Base-by-base conservation (phyloP, 2,113 vertebrate species). In the Ceratotherium simum region DNA sequence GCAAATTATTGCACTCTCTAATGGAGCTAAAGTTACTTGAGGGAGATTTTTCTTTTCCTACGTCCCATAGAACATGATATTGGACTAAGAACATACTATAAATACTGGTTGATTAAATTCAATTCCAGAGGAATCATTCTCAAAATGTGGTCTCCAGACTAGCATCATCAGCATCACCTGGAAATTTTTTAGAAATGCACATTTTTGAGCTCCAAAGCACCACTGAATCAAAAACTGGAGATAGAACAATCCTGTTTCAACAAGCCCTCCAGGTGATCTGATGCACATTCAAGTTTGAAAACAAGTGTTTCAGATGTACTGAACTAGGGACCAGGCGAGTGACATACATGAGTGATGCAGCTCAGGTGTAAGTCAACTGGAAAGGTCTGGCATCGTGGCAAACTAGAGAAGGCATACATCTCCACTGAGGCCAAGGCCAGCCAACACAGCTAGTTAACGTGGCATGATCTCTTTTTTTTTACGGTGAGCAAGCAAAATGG, bases 41-140 rank as follows among this genome's bases (percentile, higher is more conserved):
- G 69, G 64, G 16, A 51, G 29, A 2, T 70, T 64, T 36, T 64
- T 80, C 21, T 65, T 89, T 39, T 81, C 39, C 4, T 33, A 6
- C 2, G 8, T 0, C 2, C 7, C 21, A 12, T 2, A n/a, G 39
- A 84, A 58, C 2, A 14, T 25, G 12, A 60, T 64, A 79, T 25
- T 9, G 25, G 8, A 8, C 17, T 27, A 86, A 91, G 21, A 72
- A 10, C 17, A 48, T 36, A 20, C 5, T 69, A 39, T 36, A 73
- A 48, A 84, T 27, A 42, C 9, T 29, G 7, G n/a, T 27, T 70
- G 8, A 78, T 29, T 48, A n/a, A 42, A 54, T 81, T 91, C 13
- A 72, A 2, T 31, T 46, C 0, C 21, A 80, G 4, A 91, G 14
- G 20, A 86, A 80, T n/a, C 27, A 10, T 46, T 91, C 39, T 42